phyloP scores from a whole-genome alignment of 1,140 invertebrate species.

The Scaptodrosophila lebanonensis region DNA sequence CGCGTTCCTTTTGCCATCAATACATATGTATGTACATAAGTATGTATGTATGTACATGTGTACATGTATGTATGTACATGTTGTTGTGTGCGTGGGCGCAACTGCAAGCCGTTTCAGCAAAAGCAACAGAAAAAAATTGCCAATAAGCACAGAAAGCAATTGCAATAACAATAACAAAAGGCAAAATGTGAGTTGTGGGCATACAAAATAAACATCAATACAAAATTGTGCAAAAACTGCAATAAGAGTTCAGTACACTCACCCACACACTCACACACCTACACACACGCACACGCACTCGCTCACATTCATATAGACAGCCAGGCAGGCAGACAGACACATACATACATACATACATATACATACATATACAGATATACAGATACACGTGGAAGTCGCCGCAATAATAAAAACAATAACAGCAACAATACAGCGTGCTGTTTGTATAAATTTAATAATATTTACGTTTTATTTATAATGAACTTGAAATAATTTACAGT shows the following conservation, averaged over 20 bases:
- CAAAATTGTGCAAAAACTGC: conserved; percentile 65
- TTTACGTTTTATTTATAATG: conserved; percentile 73
- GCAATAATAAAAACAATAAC: conserved; percentile 13
- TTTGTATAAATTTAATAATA: conserved; percentile 72
- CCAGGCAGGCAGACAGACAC: conserved; percentile 18
- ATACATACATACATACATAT: not conserved
- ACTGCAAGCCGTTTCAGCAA: conserved; percentile 3
- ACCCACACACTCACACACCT: conserved; percentile 10
- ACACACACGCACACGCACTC: conserved; percentile 19
- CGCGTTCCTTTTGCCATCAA: too few species aligned
- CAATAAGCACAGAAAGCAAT: conserved; percentile 25
- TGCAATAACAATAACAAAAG: conserved; percentile 40
- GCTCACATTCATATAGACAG: conserved; percentile 35
- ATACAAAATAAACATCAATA: conserved; percentile 23
- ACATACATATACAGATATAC: conserved; percentile 2
- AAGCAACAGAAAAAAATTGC: conserved; percentile 2
- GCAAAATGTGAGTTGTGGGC: conserved; percentile 26
- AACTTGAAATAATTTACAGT: conserved; percentile 67
- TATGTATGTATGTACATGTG: not conserved
- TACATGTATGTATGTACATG: not conserved
- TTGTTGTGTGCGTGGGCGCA: not conserved
- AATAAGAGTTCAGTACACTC: conserved; percentile 71
- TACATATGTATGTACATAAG: not conserved
- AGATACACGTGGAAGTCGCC: conserved; percentile 33
- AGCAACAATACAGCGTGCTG: conserved; percentile 14